Base-by-base conservation (phyloP, 2,888 invertebrate genomes). In the Lathronympha strigana region DNA sequence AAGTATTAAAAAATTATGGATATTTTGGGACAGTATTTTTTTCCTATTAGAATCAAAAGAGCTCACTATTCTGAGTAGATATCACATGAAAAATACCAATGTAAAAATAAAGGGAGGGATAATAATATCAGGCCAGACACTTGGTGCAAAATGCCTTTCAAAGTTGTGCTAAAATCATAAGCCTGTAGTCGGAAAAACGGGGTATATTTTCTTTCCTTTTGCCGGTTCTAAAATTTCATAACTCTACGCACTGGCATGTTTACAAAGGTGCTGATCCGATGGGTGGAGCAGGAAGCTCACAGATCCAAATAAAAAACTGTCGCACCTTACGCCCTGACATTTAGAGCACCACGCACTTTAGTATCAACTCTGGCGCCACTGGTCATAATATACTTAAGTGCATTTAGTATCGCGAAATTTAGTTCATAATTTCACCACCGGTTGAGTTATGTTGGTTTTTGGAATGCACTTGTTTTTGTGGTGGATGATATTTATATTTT, bases 211-310 rank as follows among this genome's bases (percentile, higher is more conserved):
- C 5, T 21, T 21, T 15, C 63, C 6, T 19, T 45, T 36, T 53
- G 69, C 54, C 74, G 31, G 60, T 36, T 78, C 78, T 79, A 70
- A 4, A 50, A 6, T 11, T 69, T 45, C 38, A 4, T 63, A 74
- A 62, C 63, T 76, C 73, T 79, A 62, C 63, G 63, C 68, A 63
- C 45, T 60, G 67, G 55, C 61, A 74, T 69, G 71, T 69, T 68
- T 70, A 69, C 70, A 70, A 70, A 68, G 55, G 67, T 54, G 71
- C 69, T 68, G 75, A 84, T 83, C 71, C 64, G 70, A 67, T 75
- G 79, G 84, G 85, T 76, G 84, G 81, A 88, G 82, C 82, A 87
- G 89, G 89, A 88, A 90, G 80, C 76, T 55, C 71, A 68, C 31
- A 50, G 51, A 55, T 55, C 57, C 63, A 67, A 67, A 66, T 66